A percentile compares a stretch with the other conserved stretches of the same genome.
Conservation (phyloP, 2,113 vertebrate species). For the Rhinoderma darwinii region DNA sequence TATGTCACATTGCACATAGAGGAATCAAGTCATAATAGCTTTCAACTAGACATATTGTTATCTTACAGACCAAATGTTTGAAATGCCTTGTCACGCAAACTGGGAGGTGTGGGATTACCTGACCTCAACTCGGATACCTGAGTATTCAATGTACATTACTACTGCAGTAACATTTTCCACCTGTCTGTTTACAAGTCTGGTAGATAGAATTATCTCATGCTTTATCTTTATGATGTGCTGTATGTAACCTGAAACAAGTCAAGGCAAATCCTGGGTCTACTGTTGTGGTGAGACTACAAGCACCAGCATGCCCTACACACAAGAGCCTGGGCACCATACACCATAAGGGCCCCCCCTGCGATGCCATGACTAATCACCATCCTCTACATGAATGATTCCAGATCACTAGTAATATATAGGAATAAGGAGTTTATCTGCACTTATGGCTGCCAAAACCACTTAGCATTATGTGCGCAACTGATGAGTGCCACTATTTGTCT, state of each 20-base stretch:
- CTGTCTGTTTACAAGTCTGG: conserved; percentile 6
- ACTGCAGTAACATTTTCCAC: background rate
- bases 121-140: conserved; percentile 42
- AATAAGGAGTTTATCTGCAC: no score
- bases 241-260: background rate
- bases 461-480: no score
- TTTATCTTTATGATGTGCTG: background rate
- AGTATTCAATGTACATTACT: conserved; percentile 11
- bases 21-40: conserved; percentile 37
- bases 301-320: background rate
- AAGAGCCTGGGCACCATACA: background rate
- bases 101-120: conserved; percentile 57
- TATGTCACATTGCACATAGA: background rate
- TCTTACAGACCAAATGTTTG: conserved; percentile 48
- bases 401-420: no score
- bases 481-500: background rate
- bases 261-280: background rate
- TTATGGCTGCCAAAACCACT: no score
- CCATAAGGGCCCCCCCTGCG: no score
- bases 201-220: background rate
- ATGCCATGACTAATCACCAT: no score
- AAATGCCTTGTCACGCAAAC: conserved; percentile 44
- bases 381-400: background rate
- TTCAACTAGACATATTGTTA: conserved; percentile 47
- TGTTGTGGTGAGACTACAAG: background rate